Conservation (phyloP, 2,113 vertebrate genomes). For the Heterochromis multidens region DNA sequence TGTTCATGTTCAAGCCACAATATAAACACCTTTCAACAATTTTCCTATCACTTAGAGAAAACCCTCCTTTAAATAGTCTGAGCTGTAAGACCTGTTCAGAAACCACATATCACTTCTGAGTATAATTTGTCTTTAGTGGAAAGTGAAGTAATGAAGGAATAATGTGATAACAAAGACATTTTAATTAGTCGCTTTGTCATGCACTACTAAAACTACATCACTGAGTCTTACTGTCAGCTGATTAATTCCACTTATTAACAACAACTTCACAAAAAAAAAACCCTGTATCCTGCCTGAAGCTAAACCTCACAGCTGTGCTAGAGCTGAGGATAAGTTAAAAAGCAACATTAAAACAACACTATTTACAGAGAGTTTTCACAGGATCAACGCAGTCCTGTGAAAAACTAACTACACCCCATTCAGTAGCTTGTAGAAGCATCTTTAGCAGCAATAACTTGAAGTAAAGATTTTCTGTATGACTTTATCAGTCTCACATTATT, state of each 20-base stretch:
- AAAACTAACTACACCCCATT: neutral
- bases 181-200: neutral
- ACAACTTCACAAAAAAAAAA: neutral
- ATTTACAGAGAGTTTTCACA: neutral
- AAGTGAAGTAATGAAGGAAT: neutral
- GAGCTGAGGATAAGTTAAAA: neutral
- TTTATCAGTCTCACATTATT: neutral
- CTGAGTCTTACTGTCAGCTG: neutral
- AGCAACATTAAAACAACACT: neutral
- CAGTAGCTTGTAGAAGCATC: accelerated
- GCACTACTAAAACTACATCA: neutral
- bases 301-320: neutral
- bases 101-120: neutral
- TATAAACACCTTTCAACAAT: neutral
- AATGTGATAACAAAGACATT: neutral
- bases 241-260: neutral
- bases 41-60: neutral
- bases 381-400: neutral
- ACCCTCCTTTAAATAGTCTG: neutral
- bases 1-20: neutral
- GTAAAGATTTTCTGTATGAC: neutral
- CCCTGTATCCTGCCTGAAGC: neutral
- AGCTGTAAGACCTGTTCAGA: neutral
- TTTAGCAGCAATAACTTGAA: neutral
- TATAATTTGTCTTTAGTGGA: neutral